A percentile compares a stretch with the other conserved stretches of the same genome.
Conservation (phyloP, 2,797 vertebrate genomes). For the Tangara arthus region DNA sequence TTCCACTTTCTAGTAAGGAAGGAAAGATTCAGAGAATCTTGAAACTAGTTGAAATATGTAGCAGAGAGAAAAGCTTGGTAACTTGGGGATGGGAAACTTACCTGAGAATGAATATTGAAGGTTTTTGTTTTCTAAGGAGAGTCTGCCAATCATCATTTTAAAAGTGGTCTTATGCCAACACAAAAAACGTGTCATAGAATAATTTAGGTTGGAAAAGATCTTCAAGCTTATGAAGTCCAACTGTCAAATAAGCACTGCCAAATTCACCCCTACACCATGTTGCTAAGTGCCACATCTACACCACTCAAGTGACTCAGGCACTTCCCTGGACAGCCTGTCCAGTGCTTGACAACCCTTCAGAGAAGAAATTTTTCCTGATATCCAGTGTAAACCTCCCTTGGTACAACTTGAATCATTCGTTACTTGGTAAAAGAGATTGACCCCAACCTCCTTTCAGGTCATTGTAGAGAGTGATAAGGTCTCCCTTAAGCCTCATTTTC, state of each 20-base stretch:
- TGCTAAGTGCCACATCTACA: not conserved
- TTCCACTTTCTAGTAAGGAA: not conserved
- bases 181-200: not conserved
- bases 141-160: not conserved
- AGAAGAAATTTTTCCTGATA: not conserved
- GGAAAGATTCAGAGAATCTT: not conserved
- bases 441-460: not conserved
- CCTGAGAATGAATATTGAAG: not conserved
- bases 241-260: not conserved
- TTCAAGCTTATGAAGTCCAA: not conserved
- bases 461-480: fast-evolving
- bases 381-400: not conserved
- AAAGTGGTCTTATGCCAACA: not conserved
- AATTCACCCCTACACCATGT: not conserved
- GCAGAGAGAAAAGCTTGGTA: not conserved
- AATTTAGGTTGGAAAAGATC: not conserved
- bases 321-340: not conserved
- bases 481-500: not conserved
- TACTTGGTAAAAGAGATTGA: not conserved
- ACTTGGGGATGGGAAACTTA: not conserved
- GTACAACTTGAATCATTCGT: not conserved
- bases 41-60: not conserved
- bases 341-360: not conserved
- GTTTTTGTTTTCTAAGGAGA: not conserved
- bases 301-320: not conserved